Conservation (phyloP, 2,113 vertebrate species). For the Manacus vitellinus region DNA sequence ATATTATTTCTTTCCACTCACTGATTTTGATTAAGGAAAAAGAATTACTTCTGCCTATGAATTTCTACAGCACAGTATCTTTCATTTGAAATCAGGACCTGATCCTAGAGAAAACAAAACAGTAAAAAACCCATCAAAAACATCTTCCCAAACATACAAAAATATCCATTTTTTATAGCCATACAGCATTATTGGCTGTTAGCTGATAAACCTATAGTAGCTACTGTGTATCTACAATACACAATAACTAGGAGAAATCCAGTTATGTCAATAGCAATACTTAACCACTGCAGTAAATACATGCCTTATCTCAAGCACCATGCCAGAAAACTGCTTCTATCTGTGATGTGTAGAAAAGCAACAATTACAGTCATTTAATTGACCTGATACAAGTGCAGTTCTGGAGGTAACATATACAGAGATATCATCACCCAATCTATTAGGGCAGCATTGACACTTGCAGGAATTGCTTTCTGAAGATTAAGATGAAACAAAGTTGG, state of each 20-base stretch:
- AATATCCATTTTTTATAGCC: neutral
- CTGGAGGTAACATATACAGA: neutral
- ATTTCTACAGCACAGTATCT: neutral
- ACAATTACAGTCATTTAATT: conserved; percentile 22
- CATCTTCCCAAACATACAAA: neutral
- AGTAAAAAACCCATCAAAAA: neutral
- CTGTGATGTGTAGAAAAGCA: neutral
- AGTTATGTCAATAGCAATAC: neutral
- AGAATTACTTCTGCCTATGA: neutral
- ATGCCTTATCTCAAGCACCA: neutral
- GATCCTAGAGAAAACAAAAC: neutral
- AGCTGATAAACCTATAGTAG: neutral
- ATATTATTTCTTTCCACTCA: neutral
- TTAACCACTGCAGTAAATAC: neutral
- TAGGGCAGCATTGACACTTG: conserved; percentile 6
- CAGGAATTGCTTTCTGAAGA: conserved; percentile 38
- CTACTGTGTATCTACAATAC: neutral
- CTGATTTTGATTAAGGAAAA: neutral
- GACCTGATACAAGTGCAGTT: neutral
- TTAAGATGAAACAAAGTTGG: conserved; percentile 42
- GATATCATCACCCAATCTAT: conserved; percentile 11
- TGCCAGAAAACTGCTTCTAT: neutral
- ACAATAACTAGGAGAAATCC: neutral
- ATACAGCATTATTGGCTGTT: neutral
- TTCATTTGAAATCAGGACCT: neutral